Base-by-base conservation (phyloP, 2,113 vertebrate species). In the Mola mola region DNA sequence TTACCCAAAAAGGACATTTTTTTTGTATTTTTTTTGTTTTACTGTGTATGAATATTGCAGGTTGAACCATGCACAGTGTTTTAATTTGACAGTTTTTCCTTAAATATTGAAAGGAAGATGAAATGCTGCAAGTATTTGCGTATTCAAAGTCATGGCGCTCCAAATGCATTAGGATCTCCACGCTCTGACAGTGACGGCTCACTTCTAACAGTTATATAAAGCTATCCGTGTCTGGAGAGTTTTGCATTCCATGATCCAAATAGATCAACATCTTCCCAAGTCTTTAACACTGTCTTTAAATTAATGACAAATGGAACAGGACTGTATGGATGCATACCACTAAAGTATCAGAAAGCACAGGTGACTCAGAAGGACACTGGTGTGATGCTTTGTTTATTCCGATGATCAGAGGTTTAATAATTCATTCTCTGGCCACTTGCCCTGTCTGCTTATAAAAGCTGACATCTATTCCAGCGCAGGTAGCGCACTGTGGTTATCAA, bases 401-500 rank as follows among this genome's bases (percentile, higher is more conserved):
- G 1, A 21, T 77, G 56, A 77, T 77, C 19, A 44, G 31, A 63
- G 37, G 5, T 3, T 2, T 20, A 40, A 44, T 59, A 47, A 12
- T 42, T 12, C n/a, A 21, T 59, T 70, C 43, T 47, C 10, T 44
- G 29, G 33, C 33, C 8, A 0, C 31, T 25, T 20, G 20, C 29
- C 22, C 38, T 24, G 33, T 41, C 40, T 26, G 60, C 47, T 38
- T 11, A 5, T 53, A 40, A 69, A 55, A 49, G n/a, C 24, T 31
- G 19, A 21, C 42, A 37, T 55, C 12, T 61, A 2, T 60, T 55
- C 44, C 41, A 66, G 20, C 62, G 50, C 63, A 79, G 65, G 62
- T 52, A 52, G 61, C 58, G 25, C 51, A 24, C 68, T 63, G 38
- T 44, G 58, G 40, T 42, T 40, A 72, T 82, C 75, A 78, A 72